Evolutionary conservation across 2,113 vertebrate genomes (phyloP), one percentile per base, ranked within the genome.

Genomic region (Salminus brasiliensis): DNA sequence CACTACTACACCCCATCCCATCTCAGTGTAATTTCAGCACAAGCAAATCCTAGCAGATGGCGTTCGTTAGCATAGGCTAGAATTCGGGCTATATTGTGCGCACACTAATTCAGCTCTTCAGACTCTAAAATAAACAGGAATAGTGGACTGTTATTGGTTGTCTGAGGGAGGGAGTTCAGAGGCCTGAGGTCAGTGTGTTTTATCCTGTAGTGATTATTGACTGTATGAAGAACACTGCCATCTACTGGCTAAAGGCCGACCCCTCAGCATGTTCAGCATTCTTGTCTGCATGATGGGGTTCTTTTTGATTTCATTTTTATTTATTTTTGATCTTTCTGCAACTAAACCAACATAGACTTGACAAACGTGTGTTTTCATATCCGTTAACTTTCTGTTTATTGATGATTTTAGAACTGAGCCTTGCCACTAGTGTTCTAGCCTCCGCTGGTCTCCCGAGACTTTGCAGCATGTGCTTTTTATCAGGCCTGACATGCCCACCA

Each of bases 141-240:
- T 21, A 32, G 41, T 29, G 13, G 30, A 8, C 27, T 21, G 32
- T 25, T 47, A 16, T 66, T 66, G 23, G 21, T 39, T 39, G 11
- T 18, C 39, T 65, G 21, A 34, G 34, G 8, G 30, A 72, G 9
- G 23, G 21, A 45, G 1, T 71, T 53, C 21, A 25, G 36, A n/a
- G 3, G 13, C 23, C 15, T 76, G 13, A 43, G 23, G 73, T 62
- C 1, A 16, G 34, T 70, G 12, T 45, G 2, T 45, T 79, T 25
- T 6, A 45, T 65, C 36, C 67, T 60, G 21, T 53, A 36, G 4
- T 34, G 32, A 10, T 32, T 2, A 23, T 68, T 55, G n/a, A 36
- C 55, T 30, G 34, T 60, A 65, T 76, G 52, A 68, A 70, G 68
- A 85, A 70, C 79, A 91, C 87, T 92, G 92, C 91, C 93, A 89